Evolutionary conservation across 1,140 invertebrate species (phyloP), one percentile per base, ranked within the genome.

Genomic region (Zaprionus vittiger): DNA sequence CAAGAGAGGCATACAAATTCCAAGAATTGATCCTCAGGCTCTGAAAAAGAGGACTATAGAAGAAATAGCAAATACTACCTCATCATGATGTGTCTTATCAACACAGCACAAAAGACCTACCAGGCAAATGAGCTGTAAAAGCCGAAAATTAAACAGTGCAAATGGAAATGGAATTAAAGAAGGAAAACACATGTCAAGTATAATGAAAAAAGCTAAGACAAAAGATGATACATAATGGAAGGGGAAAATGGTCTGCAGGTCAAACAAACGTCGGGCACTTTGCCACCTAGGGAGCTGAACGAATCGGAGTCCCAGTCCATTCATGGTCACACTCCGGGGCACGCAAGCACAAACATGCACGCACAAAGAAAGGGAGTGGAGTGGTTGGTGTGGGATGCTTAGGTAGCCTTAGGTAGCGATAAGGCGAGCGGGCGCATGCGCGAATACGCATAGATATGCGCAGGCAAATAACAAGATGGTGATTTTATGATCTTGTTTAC

Each of bases 401-500:
- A 2, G 44, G 47, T 60, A 22, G 64, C 70, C 56, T 69, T 74
- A 77, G 54, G 63, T 65, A 55, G 49, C 31, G 44, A 34, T n/a
- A 71, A 31, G 24, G 34, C 14, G 14, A 31, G 44, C 11, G 52
- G 37, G 37, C 47, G 60, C 55, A 47, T 41, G 61, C 47, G 47
- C 54, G 56, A 68, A 68, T 57, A 52, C 54, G 61, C 71, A 24
- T 6, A 22, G 6, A 11, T 12, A 49, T 26, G 61, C 67, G 41
- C 59, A 64, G 78, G 83, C 79, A 73, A 62, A 65, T 76, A 64
- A 34, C 5, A 41, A 7, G 15, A n/a, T 41, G 44, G 22, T 64
- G 63, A 78, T 74, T 90, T 90, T 89, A 89, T 76, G 85, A 60
- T 56, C 20, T 85, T 90, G 85, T 90, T 90, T 82, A 70, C 59